Base-by-base conservation (phyloP, 2,888 invertebrate species). In the Gasteruption jaculator region DNA sequence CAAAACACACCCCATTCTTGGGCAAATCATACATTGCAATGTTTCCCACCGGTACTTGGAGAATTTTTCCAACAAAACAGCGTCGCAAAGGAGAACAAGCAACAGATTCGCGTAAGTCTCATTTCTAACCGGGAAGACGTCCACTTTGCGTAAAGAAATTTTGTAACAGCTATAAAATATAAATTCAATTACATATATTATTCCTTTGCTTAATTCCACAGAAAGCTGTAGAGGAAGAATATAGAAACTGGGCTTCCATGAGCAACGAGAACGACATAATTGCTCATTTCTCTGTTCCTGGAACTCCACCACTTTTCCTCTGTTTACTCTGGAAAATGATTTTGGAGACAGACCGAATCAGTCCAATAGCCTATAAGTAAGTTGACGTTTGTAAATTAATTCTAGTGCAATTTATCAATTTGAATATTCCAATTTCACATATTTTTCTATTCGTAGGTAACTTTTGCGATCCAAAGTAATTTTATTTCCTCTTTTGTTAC, bases 321-420 rank as follows among this genome's bases (percentile, higher is more conserved):
- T 96, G 95, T 64, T 76, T 96, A 18, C 74, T 96, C 3, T 96
- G 93, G 86, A 95, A 95, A 73, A 93, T 93, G 83, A 83, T 95
- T 53, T 80, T 94, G 58, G 95, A 96, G 68, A 92, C 91, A 1
- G 93, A 93, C 63, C 81, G 89, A 53, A 91, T 96, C 33, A 90
- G 87, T 57, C 89, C 93, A 0, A 91, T 93, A 39, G 94, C 93
- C n/a, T 94, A 92, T 71, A 93, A 93, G 91, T 91, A 71, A 70
- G 75, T 64, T 29, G 12, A 20, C 20, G 19, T 41, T 37, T 20
- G 11, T n/a, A 25, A 12, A 31, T 21, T 21, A 22, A 11, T 35
- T 30, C 39, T 30, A 37, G n/a, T 27, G 6, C 8, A 36, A 24
- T 16, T 33, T 16, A 10, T 6, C 10, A 15, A 33, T 6, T 19